Evolutionary conservation across 2,888 invertebrate genomes (phyloP), one percentile per base, ranked within the genome.

Genomic region (Watsonalla cultraria): DNA sequence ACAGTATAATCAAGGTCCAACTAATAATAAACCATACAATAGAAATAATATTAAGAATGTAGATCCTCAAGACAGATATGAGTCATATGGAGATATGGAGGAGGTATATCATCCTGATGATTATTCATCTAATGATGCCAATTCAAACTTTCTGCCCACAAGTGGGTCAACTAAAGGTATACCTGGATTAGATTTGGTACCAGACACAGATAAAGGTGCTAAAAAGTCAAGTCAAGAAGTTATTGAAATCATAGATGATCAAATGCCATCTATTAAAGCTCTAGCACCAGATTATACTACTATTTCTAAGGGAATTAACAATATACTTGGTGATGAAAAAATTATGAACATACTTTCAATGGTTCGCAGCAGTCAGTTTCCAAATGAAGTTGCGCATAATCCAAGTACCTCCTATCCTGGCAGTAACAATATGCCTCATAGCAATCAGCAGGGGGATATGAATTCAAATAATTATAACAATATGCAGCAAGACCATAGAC

Each of bases 141-240:
- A 71, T 52, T 59, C 82, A 46, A 78, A 68, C 56, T 90, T 89
- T 67, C 65, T 90, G 46, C 78, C 81, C 34, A 66, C 74, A 54
- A 76, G 68, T 70, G 76, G 70, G 42, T 68, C 78, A 34, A 68
- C 74, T 51, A 92, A 92, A 66, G 93, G 93, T 46, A 95, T 95
- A 71, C 95, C 95, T 8, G 95, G 95, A 0, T 87, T 95, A 55
- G 95, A 95, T 88, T 90, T 95, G 57, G 93, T 94, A 8, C 90
- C 88, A 60, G 92, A 92, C 5, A 72, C 62, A 56, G 82, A 82
- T 46, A 83, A 72, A 66, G 46, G 56, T 37, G 42, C 47, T 15
- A 65, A 61, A 51, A 65, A 66, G 24, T 70, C 69, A 49, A n/a
- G n/a, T n/a, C n/a, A n/a, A n/a, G 84, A 86, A 53, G 74, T 87